phyloP scores from a whole-genome alignment of 2,888 invertebrate genomes.

The Ferrisia virgata region DNA sequence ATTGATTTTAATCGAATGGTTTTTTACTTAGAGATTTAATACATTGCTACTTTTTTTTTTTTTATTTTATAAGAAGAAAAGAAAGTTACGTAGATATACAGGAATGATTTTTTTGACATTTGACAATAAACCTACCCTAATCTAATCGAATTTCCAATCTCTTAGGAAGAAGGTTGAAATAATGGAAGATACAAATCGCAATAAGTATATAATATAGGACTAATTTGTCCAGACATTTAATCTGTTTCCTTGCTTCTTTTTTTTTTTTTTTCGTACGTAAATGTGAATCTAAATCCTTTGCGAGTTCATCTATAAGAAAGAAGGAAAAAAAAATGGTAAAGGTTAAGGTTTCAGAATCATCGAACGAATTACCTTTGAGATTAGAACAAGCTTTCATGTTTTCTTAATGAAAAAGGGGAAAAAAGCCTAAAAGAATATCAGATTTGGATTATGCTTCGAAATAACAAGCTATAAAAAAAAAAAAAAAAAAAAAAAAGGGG shows the following conservation, averaged over 20 bases:
- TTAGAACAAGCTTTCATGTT: constrained; percentile 30
- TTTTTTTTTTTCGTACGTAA: no score
- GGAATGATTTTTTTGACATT: not conserved
- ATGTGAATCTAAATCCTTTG: not conserved
- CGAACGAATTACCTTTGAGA: not conserved
- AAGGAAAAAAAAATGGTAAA: not conserved
- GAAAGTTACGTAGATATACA: no score
- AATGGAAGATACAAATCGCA: no score
- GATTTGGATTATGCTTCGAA: constrained; percentile 11
- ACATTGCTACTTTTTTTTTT: no score
- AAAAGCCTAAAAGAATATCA: constrained; percentile 10
- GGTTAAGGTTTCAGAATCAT: not conserved
- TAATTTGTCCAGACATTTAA: not conserved
- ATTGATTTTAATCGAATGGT: not conserved
- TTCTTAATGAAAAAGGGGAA: not conserved
- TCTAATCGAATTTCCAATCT: not conserved
- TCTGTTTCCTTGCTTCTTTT: not conserved
- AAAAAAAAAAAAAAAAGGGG: not conserved
- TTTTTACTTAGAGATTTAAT: no score
- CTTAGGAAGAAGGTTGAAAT: not conserved
- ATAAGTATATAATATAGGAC: not conserved
- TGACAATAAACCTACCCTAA: not conserved
- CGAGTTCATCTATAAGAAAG: not conserved
- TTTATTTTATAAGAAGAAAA: no score
- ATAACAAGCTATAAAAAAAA: constrained; percentile 12